Evolutionary conservation across 2,113 vertebrate genomes (phyloP), one percentile per base, ranked within the genome.

Genomic region (Morone saxatilis): DNA sequence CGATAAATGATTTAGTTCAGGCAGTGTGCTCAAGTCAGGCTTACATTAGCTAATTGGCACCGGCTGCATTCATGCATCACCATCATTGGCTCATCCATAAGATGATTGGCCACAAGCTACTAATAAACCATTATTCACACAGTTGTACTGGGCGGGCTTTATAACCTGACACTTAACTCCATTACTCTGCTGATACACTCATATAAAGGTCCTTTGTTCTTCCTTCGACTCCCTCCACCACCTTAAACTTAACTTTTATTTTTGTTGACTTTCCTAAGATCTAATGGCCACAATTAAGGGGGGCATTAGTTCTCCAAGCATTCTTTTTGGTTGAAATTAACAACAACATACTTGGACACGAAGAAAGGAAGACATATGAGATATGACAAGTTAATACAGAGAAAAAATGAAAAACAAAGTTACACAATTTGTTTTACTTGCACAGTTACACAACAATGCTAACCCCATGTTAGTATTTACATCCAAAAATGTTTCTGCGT

Each of bases 211-310:
- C 54, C 47, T 73, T 69, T 63, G 65, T 43, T 47, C 38, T 71
- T 38, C 51, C 60, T 71, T 38, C 51, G 43, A 4, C 20, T 54
- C 53, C 7, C 20, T 54, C 50, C 51, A 56, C 57, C 20, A 40
- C 20, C 17, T 25, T 19, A 51, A 38, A 10, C 22, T 5, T 66
- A 31, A 31, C 41, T 17, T 7, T 7, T 3, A 16, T 47, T 36
- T n/a, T 50, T 73, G 22, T 17, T 45, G 31, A 31, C 31, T 78
- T 78, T 45, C 53, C 25, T 53, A 53, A 67, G 48, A 73, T 61
- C 2, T 45, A 57, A 31, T 31, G 31, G 31, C 31, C 31, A 31
- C 12, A 9, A 22, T 56, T 56, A 4, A 56, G 22, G n/a, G 20
- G 54, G 5, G 4, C 13, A 13, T 13, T 31, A 47, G 45, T 47